phyloP scores from a whole-genome alignment of 2,888 invertebrate species.

The Eupithecia insigniata region DNA sequence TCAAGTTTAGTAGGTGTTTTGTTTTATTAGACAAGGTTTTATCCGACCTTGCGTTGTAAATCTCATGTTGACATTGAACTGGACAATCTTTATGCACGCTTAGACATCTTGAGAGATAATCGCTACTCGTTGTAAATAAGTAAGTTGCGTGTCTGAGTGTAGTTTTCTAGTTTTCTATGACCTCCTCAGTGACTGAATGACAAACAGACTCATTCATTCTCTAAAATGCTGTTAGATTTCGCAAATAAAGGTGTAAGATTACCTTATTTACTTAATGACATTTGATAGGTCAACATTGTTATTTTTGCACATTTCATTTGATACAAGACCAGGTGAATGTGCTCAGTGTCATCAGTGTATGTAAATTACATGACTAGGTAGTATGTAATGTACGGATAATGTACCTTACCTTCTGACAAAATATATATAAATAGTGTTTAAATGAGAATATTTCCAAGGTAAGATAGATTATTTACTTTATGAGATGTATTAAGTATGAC shows the following conservation, averaged over 20 bases:
- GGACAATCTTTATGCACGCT: conserved; percentile 31
- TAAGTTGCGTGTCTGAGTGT: conserved; percentile 25
- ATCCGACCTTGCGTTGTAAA: conserved; percentile 52
- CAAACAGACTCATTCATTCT: conserved; percentile 23
- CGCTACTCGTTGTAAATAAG: conserved; percentile 23
- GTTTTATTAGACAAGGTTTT: conserved; percentile 55
- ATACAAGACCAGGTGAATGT: neutral
- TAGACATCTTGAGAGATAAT: conserved; percentile 31
- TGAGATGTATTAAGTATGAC: too few relatives aligned
- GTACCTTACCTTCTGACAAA: neutral
- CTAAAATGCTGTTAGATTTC: neutral
- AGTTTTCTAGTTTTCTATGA: conserved; percentile 18
- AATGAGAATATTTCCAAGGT: too few relatives aligned
- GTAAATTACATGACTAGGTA: neutral
- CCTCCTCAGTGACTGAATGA: conserved; percentile 24
- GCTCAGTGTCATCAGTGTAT: neutral
- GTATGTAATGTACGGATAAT: neutral
- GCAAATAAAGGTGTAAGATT: neutral
- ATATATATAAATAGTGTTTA: neutral
- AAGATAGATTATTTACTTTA: too few relatives aligned
- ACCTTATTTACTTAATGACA: neutral
- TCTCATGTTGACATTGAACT: conserved; percentile 25
- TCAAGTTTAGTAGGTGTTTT: conserved; percentile 54
- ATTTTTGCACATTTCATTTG: neutral
- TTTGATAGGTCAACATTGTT: neutral